Base-by-base conservation (phyloP, 2,888 invertebrate genomes). In the Ornithoptera priamus region DNA sequence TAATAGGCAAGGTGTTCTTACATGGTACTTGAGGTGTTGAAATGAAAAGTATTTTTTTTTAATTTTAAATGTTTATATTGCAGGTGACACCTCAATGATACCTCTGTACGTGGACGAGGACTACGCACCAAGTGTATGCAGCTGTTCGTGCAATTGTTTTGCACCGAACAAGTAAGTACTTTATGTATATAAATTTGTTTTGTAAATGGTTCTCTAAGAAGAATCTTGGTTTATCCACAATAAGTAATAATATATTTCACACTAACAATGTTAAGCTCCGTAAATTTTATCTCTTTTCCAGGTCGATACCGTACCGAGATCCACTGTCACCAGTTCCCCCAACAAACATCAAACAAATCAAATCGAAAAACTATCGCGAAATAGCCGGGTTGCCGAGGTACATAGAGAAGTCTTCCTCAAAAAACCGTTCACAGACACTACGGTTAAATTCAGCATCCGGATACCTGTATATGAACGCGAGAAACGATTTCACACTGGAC, bases 391-490 rank as follows among this genome's bases (percentile, higher is more conserved):
- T 92, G 65, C 93, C 93, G 0, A 85, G 93, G 1, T 89, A 88
- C 81, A 91, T 90, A 24, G 93, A 93, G 72, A 92, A 90, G 72
- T 80, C 89, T 0, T 87, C 87, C 0, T 80, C 86, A 2, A 90
- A 88, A 53, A 85, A 84, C 75, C 79, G 85, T 0, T 92, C 92
- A 0, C 92, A 92, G 62, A 88, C 93, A 0, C 78, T 93, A 0
- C 79, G 93, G 1, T 86, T 93, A 0, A 93, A 93, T 76, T 93
- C 93, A 0, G 93, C 93, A 0, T 93, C 93, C 0, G 93, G 93
- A 0, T 90, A 93, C 74, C 78, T 93, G 1, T 93, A 91, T 73
- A 93, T 93, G 93, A 93, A 93, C 81, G 93, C 93, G 0, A 89
- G 85, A 66, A 91, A 92, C 75, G 93, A 93, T 64, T 93, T 93